phyloP scores from a whole-genome alignment of 2,113 vertebrate genomes.

The Plestiodon gilberti region DNA sequence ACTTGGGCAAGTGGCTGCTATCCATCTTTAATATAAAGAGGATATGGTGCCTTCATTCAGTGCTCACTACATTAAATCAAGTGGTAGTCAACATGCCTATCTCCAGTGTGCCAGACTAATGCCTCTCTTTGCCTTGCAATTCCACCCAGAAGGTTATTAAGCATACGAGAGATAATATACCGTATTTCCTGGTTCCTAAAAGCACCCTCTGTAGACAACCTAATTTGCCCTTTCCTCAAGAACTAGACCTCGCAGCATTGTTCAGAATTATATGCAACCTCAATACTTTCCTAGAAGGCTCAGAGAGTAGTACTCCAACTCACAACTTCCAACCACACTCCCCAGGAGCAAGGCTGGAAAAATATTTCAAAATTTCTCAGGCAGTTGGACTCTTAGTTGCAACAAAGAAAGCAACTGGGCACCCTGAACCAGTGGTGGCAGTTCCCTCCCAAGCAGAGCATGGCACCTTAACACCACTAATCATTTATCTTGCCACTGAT shows the following conservation, averaged over 20 bases:
- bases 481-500: not conserved
- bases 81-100: not conserved
- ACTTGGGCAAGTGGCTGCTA: not conserved
- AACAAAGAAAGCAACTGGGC: not conserved
- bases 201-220: not conserved
- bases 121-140: not conserved
- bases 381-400: not conserved
- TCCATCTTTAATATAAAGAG: not conserved
- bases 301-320: not conserved
- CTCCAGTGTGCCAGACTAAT: not conserved
- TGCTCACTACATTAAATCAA: not conserved
- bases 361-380: not conserved
- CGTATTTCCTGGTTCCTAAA: not conserved
- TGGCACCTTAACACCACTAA: not conserved
- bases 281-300: not conserved
- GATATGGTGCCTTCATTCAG: not conserved
- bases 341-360: not conserved
- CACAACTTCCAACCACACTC: not conserved
- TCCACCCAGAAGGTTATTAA: not conserved
- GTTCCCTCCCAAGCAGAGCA: not conserved
- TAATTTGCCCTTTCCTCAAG: not conserved
- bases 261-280: not conserved
- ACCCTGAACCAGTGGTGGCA: not conserved
- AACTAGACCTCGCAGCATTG: not conserved
- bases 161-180: not conserved